These are phyloP conservation scores for Apodemus sylvaticus DNA, from an alignment of 2,113 vertebrate genomes.

Conservation along the genomic window DNA sequence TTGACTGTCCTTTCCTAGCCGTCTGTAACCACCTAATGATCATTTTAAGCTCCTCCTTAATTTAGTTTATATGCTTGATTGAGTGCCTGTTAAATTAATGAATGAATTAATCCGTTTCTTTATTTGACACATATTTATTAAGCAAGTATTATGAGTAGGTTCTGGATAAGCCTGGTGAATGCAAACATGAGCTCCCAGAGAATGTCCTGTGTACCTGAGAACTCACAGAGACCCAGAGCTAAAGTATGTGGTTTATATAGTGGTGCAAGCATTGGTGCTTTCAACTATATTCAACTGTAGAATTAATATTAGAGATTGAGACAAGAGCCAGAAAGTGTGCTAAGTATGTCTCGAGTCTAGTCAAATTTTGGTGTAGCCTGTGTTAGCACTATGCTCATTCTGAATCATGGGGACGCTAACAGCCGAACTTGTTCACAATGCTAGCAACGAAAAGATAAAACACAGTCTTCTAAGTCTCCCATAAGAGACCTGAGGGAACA, in stretches of 20 bases:
- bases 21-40: not conserved
- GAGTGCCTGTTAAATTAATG: not conserved
- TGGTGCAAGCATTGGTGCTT: not conserved
- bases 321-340: not conserved
- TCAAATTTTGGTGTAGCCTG: not conserved
- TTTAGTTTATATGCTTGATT: not conserved
- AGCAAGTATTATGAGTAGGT: not conserved
- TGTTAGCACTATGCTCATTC: not conserved
- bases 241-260: not conserved
- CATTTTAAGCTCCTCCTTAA: not conserved
- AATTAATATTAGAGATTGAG: not conserved
- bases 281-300: not conserved
- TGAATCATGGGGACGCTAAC: not conserved
- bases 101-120: not conserved
- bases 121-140: slow-evolving; percentile 36
- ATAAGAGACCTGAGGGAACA: not conserved
- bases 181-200: not conserved
- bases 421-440: not conserved
- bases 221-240: not conserved
- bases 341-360: not conserved
- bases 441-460: not conserved
- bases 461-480: not conserved
- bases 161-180: not conserved
- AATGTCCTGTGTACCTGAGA: not conserved
- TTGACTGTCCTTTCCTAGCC: not conserved